Conservation (phyloP, 1,140 invertebrate species). For the Plodia interpunctella region DNA sequence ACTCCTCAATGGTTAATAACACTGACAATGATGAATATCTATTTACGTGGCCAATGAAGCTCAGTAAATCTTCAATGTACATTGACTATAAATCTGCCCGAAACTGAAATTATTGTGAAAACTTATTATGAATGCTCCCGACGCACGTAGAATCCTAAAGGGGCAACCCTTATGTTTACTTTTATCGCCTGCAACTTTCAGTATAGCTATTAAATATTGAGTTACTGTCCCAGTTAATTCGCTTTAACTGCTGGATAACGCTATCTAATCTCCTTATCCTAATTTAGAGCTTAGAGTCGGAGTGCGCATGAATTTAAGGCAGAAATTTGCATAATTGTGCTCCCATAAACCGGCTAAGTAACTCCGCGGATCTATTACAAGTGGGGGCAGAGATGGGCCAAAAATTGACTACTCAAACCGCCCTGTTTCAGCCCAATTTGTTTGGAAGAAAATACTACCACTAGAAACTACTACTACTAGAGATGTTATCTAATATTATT, state of each 20-base stretch:
- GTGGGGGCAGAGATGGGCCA: neutral
- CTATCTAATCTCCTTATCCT: neutral
- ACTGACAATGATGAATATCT: no score
- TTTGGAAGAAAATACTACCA: no score
- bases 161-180: neutral
- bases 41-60: no score
- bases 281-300: neutral
- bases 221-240: neutral
- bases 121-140: no score
- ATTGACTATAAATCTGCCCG: no score
- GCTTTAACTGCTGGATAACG: neutral
- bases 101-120: no score
- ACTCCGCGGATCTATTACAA: neutral
- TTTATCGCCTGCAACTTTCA: neutral
- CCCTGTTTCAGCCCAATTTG: no score
- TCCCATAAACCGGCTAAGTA: neutral
- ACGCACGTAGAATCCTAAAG: neutral
- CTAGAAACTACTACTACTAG: no score
- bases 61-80: no score
- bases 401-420: neutral
- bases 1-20: no score
- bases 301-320: neutral
- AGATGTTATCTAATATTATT: no score
- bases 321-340: slow-evolving; percentile 3
- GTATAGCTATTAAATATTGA: neutral